Conservation (phyloP, 2,113 vertebrate genomes). For the Patagioenas fasciata region DNA sequence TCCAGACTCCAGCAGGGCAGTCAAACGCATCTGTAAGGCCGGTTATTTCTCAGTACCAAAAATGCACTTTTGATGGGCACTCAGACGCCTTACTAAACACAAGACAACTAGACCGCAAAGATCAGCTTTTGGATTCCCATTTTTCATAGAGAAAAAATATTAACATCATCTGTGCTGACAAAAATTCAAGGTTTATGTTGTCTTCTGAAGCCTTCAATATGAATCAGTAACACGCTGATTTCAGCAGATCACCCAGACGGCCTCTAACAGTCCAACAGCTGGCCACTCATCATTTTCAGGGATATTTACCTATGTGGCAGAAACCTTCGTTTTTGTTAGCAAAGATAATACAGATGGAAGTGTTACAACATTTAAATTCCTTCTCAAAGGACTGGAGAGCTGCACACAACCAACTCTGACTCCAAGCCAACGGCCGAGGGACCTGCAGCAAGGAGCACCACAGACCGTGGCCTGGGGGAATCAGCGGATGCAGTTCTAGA, state of each 20-base stretch:
- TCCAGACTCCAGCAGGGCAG: background rate
- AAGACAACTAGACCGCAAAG: background rate
- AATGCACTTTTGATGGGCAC: background rate
- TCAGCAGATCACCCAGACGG: rapidly evolving
- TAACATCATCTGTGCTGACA: background rate
- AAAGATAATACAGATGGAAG: background rate
- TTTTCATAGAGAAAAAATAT: background rate
- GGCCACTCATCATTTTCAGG: no score
- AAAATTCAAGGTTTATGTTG: background rate
- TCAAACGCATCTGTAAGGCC: background rate
- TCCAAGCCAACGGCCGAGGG: background rate
- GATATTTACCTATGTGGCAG: background rate
- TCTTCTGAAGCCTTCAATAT: background rate
- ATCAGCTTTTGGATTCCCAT: background rate
- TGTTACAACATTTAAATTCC: background rate
- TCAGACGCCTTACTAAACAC: background rate
- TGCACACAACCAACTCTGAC: background rate
- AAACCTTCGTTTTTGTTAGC: background rate
- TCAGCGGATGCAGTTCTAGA: background rate
- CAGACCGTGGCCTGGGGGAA: background rate
- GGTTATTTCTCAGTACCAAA: background rate
- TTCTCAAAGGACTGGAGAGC: background rate
- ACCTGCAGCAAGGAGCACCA: background rate
- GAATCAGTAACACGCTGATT: background rate
- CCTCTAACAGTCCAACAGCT: background rate